Evolutionary conservation across 2,113 vertebrate species (phyloP).

Genomic region (Cervus canadensis): DNA sequence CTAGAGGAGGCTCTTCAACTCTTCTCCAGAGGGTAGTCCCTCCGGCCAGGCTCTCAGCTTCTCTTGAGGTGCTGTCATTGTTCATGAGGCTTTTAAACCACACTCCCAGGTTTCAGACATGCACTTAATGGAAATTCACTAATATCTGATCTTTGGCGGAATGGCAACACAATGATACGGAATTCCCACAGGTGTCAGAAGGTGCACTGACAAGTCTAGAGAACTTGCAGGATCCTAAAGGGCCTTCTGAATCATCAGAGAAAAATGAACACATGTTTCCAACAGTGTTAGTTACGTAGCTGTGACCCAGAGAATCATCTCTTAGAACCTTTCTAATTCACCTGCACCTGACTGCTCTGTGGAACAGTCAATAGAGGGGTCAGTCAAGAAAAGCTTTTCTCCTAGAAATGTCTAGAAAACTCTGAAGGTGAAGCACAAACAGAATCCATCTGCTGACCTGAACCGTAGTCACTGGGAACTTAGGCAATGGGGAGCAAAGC

Average conservation of each 20-base stretch:
- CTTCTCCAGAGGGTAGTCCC: neutral
- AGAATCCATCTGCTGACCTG: neutral
- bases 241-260: neutral
- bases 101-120: neutral
- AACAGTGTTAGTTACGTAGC: neutral
- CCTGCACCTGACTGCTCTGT: conserved; percentile 68
- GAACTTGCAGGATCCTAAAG: neutral
- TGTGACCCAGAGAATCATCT: conserved; percentile 64
- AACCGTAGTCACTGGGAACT: neutral
- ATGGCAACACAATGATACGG: neutral
- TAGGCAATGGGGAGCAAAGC: neutral
- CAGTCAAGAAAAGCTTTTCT: conserved; percentile 68
- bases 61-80: neutral
- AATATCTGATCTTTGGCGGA: neutral
- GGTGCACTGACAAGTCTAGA: neutral
- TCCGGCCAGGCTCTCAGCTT: neutral
- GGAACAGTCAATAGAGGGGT: conserved; percentile 52
- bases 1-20: neutral
- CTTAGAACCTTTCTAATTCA: conserved; percentile 28
- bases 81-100: neutral
- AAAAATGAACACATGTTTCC: neutral
- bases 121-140: neutral
- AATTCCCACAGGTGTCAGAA: neutral
- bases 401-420: neutral
- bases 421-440: neutral